Evolutionary conservation across 1,140 invertebrate species (phyloP).

Genomic region (Bombus difficillimus): DNA sequence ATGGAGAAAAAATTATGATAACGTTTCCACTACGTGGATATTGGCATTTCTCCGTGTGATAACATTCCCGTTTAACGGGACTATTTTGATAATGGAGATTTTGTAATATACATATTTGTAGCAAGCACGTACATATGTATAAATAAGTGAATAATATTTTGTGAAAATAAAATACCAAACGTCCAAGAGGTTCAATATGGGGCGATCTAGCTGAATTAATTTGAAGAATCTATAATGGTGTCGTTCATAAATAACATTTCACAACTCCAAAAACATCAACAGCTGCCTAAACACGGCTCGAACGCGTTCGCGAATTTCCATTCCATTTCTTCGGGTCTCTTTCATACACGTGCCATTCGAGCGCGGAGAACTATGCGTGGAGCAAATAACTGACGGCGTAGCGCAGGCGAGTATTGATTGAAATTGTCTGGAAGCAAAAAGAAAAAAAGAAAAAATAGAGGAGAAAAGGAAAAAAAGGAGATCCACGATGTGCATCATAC

Average conservation of each 20-base stretch:
- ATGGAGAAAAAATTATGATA: too few relatives aligned
- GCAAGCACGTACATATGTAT: too few relatives aligned
- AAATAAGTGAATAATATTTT: not conserved
- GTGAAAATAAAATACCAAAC: not conserved
- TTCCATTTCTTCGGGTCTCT: constrained; percentile 13
- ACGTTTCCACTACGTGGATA: not conserved
- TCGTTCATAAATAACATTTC: not conserved
- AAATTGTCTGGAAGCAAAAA: constrained; percentile 5
- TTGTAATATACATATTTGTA: too few relatives aligned
- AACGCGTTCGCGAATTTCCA: constrained; percentile 6
- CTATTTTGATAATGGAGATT: not conserved
- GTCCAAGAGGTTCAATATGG: too few relatives aligned
- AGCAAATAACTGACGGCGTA: constrained; percentile 17
- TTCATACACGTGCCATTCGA: not conserved
- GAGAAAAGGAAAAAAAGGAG: not conserved
- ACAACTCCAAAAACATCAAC: not conserved
- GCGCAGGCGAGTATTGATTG: constrained; percentile 25
- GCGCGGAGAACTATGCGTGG: constrained; percentile 6
- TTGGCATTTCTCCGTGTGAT: not conserved
- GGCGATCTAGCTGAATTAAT: not conserved
- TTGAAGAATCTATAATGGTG: not conserved
- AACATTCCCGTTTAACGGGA: not conserved
- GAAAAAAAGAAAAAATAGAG: too few relatives aligned
- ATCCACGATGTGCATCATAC: not conserved
- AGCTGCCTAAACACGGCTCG: not conserved